Percentiles rank a stretch among this genome's conserved stretches.
These are phyloP conservation scores for Epinotia brunnichana DNA, from an alignment of 2,888 invertebrate genomes.

Conservation along the genomic window DNA sequence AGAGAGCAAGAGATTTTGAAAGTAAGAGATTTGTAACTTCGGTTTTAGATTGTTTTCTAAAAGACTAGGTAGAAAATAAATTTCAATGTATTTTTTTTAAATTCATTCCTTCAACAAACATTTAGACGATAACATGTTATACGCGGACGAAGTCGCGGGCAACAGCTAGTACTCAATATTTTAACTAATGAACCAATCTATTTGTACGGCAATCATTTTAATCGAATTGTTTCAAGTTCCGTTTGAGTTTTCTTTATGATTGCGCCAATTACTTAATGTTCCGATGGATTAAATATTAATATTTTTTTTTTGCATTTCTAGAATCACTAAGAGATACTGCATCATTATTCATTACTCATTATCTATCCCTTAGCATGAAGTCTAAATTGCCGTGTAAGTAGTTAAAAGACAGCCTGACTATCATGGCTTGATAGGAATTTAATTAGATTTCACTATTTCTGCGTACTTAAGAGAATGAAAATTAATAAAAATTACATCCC, in stretches of 20 bases:
- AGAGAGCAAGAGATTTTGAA: too few relatives aligned
- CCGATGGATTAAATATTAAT: conserved; percentile 14
- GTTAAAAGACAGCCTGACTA: not conserved
- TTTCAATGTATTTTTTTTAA: too few relatives aligned
- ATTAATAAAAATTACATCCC: too few relatives aligned
- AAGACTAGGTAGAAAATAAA: too few relatives aligned
- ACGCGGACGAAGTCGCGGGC: too few relatives aligned
- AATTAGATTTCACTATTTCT: not conserved
- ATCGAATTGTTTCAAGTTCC: conserved; percentile 29
- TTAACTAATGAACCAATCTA: conserved; percentile 24
- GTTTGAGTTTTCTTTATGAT: conserved; percentile 7
- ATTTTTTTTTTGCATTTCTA: not conserved
- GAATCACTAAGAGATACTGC: not conserved
- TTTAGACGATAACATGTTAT: too few relatives aligned
- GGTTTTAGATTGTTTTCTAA: too few relatives aligned
- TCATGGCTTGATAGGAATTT: not conserved
- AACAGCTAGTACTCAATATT: conserved; percentile 32
- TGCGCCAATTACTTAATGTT: conserved; percentile 19
- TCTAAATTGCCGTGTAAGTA: not conserved
- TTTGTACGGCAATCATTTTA: conserved; percentile 12
- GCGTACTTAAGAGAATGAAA: too few relatives aligned
- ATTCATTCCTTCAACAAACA: too few relatives aligned
- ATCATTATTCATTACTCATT: not conserved
- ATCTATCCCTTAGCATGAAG: not conserved
- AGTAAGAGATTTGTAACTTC: too few relatives aligned